Evolutionary conservation across 2,888 invertebrate species (phyloP).

Genomic region (Venustoraphidia nigricollis): DNA sequence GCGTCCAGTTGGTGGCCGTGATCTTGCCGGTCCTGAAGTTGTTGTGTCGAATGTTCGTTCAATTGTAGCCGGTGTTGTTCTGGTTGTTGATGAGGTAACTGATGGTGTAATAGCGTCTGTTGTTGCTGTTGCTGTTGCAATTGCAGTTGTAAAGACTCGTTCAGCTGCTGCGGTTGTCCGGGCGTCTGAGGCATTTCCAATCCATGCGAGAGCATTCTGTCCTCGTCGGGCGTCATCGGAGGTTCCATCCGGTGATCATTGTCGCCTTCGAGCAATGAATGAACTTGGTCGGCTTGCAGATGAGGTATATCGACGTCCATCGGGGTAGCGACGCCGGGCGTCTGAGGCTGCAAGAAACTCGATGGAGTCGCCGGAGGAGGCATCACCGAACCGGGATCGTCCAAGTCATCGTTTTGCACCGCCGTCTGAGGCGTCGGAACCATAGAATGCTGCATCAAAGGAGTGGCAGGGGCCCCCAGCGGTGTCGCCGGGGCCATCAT

Average conservation of each 20-base stretch:
- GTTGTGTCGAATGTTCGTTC: constrained; percentile 11
- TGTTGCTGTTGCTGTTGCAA: constrained; percentile 3
- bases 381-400: constrained; percentile 19
- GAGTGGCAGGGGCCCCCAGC: constrained; percentile 15
- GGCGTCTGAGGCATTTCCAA: background rate
- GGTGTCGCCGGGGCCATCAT: constrained; percentile 12
- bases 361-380: constrained; percentile 21
- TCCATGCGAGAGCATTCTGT: too few relatives aligned
- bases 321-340: constrained; percentile 26
- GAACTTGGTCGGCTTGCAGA: constrained; percentile 37
- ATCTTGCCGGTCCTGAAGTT: constrained; percentile 17
- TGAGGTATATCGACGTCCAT: constrained; percentile 41
- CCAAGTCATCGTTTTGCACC: constrained; percentile 18
- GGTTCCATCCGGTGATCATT: constrained; percentile 21
- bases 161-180: background rate
- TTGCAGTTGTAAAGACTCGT: background rate
- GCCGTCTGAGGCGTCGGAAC: constrained; percentile 9
- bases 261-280: constrained; percentile 25
- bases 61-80: constrained; percentile 2
- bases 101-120: constrained; percentile 9
- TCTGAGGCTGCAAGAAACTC: constrained; percentile 5
- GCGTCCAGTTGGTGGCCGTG: constrained; percentile 8
- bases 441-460: constrained; percentile 12
- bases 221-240: constrained; percentile 22
- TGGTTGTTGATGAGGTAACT: background rate